These are phyloP conservation scores for Rhinichthys klamathensis DNA, from an alignment of 2,113 vertebrate genomes.

Conservation along the genomic window DNA sequence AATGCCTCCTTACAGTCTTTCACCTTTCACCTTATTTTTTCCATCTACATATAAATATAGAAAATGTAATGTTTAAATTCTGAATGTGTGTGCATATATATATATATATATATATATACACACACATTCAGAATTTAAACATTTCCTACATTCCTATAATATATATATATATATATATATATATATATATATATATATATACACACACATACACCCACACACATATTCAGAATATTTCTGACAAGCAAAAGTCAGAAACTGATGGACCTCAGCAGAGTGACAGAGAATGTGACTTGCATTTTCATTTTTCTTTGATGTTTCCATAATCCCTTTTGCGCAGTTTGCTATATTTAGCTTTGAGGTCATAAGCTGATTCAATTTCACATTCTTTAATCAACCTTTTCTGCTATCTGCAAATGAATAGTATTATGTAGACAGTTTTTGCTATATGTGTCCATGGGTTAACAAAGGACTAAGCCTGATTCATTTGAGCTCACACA, in stretches of 20 bases:
- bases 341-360: conserved; percentile 71
- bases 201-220: background rate
- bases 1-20: background rate
- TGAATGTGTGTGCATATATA: background rate
- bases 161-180: too few relatives aligned
- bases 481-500: background rate
- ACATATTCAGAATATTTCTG: background rate
- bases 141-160: too few relatives aligned
- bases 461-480: conserved; percentile 19
- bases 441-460: conserved; percentile 42
- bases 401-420: conserved; percentile 50
- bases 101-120: too few relatives aligned
- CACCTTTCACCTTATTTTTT: background rate
- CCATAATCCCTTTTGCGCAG: conserved; percentile 66
- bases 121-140: too few relatives aligned
- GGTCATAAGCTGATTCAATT: conserved; percentile 64
- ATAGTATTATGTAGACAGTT: conserved; percentile 57
- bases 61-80: background rate
- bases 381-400: conserved; percentile 63
- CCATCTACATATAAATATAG: background rate
- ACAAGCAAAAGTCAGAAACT: background rate
- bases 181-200: too few relatives aligned
- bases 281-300: conserved; percentile 50
- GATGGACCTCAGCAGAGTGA: conserved; percentile 33
- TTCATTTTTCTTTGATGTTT: conserved; percentile 69